Evolutionary conservation across 1,140 invertebrate genomes (phyloP), one percentile per base, ranked within the genome.

Genomic region (Teleogryllus occipitalis): DNA sequence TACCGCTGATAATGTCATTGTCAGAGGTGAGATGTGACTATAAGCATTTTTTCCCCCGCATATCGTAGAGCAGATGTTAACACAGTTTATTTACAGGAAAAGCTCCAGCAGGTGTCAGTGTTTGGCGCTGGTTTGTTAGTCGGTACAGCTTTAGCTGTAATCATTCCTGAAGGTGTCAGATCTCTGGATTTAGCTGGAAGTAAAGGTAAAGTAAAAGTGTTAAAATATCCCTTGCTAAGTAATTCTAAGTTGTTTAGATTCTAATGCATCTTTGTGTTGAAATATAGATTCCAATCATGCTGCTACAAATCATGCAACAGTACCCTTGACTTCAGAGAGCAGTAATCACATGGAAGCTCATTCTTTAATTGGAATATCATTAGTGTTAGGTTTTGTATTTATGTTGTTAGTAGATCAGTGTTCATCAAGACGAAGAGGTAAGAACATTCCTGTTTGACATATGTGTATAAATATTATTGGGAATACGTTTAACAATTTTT

Each of bases 111-210:
- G 83, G 92, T 99, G 48, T 98, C 97, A 27, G 93, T 99, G 49
- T 91, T 99, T 75, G 98, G 98, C 76, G 97, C 98, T 76, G 98
- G 98, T 46, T 89, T 99, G 10, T 88, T 99, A n/a, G 96, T 99
- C 74, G 98, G 98, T 7, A 99, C 98, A 79, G 97, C 98, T 0
- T 86, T 99, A 76, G 94, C 96, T 80, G 97, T 99, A 0, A 99
- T 99, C 75, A 99, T 99, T 83, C 98, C 98, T 0, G 98, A 99
- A 89, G 98, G 98, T 54, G 94, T 99, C 47, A 89, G 97, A 81
- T 93, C 96, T 6, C 87, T 99, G 47, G 47, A 80, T 72, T 47
- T 75, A 12, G 47, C 15, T n/a, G 76, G 54, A 65, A 65, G 18
- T 65, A 65, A 10, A 14, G 54, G 54, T 65, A 7, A 10, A 47